Conservation (phyloP, 2,888 invertebrate genomes). For the Lingula anatina region DNA sequence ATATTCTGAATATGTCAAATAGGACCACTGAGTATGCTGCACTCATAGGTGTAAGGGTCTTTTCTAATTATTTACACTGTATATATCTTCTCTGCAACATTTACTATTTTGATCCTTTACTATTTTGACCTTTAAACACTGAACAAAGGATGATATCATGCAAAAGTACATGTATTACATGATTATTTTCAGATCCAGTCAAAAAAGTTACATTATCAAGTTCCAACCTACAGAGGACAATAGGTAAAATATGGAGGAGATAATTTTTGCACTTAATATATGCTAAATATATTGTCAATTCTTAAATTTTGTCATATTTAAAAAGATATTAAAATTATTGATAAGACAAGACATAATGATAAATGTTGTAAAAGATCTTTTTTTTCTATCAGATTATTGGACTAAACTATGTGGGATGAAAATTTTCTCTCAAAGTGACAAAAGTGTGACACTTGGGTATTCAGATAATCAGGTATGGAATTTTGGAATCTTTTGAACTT, state of each 20-base stretch:
- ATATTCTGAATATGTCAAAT: too few species aligned
- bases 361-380: background rate
- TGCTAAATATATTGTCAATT: too few species aligned
- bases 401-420: constrained; percentile 70
- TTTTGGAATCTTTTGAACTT: too few species aligned
- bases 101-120: constrained; percentile 4
- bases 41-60: too few species aligned
- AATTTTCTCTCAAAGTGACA: constrained; percentile 60
- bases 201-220: constrained; percentile 72
- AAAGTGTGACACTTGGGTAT: constrained; percentile 67
- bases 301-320: too few species aligned
- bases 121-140: background rate
- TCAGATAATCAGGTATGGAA: constrained; percentile 62
- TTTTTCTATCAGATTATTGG: constrained; percentile 68
- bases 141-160: constrained; percentile 11
- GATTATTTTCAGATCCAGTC: constrained; percentile 42
- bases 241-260: constrained; percentile 54
- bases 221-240: constrained; percentile 69
- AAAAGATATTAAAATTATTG: too few species aligned
- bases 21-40: too few species aligned
- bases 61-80: background rate
- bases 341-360: too few species aligned
- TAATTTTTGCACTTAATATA: too few species aligned
- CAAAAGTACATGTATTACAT: background rate
- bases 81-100: constrained; percentile 3